A percentile compares a stretch with the other conserved stretches of the same genome.
Evolutionary conservation across 2,888 invertebrate genomes (phyloP).

Genomic region (Adela reaumurella): DNA sequence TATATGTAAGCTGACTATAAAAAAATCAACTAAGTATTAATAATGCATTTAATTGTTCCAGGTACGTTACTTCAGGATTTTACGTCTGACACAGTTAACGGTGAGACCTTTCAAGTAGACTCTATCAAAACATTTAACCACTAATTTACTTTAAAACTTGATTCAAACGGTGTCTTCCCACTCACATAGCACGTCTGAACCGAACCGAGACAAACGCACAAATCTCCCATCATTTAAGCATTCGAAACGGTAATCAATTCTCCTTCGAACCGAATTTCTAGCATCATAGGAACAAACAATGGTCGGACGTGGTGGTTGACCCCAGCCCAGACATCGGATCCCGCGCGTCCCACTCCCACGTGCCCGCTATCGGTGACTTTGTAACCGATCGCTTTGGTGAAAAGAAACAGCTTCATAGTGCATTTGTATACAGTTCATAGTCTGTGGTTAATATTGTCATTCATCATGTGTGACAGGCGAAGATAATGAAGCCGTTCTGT

Average conservation of each 20-base stretch:
- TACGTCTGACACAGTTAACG: too few species aligned
- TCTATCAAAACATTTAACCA: too few species aligned
- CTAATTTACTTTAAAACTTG: too few species aligned
- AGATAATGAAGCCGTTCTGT: constrained; percentile 24
- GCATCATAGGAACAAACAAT: neutral
- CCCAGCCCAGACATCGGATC: neutral
- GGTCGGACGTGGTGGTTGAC: neutral
- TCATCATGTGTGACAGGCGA: constrained; percentile 32
- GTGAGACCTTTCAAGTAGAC: too few species aligned
- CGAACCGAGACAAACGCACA: too few species aligned
- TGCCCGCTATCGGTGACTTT: constrained; percentile 14
- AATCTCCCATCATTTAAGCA: constrained; percentile 19
- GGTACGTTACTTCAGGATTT: constrained; percentile 1
- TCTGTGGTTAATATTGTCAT: constrained; percentile 38
- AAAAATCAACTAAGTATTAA: too few species aligned
- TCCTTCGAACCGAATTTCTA: constrained; percentile 16
- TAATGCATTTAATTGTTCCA: constrained; percentile 4
- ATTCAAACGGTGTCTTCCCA: too few species aligned
- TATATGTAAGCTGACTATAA: too few species aligned
- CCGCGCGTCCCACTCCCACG: neutral
- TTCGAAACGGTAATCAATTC: constrained; percentile 33
- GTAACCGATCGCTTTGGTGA: constrained; percentile 25
- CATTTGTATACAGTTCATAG: constrained; percentile 20
- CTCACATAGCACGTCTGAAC: too few species aligned
- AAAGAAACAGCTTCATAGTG: constrained; percentile 27